These are phyloP conservation scores for Solenopsis fugax DNA, from an alignment of 1,140 invertebrate species.

Conservation along the genomic window DNA sequence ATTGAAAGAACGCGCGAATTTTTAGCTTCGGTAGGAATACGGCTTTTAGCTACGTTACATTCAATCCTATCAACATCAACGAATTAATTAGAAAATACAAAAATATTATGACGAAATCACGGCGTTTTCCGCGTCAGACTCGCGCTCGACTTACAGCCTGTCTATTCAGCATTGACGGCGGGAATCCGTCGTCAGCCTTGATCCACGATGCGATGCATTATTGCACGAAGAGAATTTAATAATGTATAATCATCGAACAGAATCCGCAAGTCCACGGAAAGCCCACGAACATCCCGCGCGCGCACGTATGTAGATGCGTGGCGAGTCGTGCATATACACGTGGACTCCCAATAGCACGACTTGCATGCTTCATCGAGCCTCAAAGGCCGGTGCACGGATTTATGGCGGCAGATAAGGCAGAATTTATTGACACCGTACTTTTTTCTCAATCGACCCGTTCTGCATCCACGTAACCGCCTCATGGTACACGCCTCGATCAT, in stretches of 20 bases:
- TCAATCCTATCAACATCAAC: not conserved
- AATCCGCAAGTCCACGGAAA: not conserved
- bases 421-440: constrained; percentile 71
- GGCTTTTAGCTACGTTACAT: not conserved
- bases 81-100: not conserved
- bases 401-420: constrained; percentile 67
- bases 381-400: constrained; percentile 68
- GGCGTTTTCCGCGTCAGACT: not conserved
- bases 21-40: not conserved
- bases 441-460: constrained; percentile 29
- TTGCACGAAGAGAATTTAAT: not conserved
- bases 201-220: constrained; percentile 24
- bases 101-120: not conserved
- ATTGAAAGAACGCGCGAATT: not conserved
- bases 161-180: constrained; percentile 8
- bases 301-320: not conserved
- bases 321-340: constrained; percentile 50
- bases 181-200: not conserved
- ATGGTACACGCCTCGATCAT: constrained; percentile 1
- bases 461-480: constrained; percentile 36
- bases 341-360: constrained; percentile 25
- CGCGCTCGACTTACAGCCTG: constrained; percentile 5
- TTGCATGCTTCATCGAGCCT: constrained; percentile 72
- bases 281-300: not conserved
- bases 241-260: not conserved